Conservation (phyloP, 2,113 vertebrate genomes). For the Poeciliopsis prolifica region DNA sequence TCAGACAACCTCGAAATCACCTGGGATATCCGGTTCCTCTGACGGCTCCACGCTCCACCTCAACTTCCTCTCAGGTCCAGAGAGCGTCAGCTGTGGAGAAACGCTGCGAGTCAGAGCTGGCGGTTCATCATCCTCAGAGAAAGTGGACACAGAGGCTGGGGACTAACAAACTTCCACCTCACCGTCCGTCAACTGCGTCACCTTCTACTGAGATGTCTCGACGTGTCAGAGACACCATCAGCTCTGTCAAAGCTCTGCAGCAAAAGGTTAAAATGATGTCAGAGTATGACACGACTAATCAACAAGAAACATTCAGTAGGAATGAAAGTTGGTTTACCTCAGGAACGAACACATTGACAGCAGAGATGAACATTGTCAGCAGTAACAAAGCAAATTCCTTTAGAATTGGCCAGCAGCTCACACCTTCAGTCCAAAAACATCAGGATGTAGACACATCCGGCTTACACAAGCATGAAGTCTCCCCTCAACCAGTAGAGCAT, state of each 20-base stretch:
- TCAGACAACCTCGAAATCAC: conserved; percentile 49
- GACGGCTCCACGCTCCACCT: conserved; percentile 33
- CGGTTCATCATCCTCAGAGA: conserved; percentile 79
- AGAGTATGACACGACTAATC: conserved; percentile 46
- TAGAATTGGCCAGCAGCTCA: conserved; percentile 85
- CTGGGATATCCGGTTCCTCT: conserved; percentile 41
- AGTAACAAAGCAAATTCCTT: conserved; percentile 76
- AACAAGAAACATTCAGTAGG: conserved; percentile 30
- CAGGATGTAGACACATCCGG: conserved; percentile 70
- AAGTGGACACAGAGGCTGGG: conserved; percentile 74
- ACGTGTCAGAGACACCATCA: conserved; percentile 70
- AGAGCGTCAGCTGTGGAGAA: conserved; percentile 72
- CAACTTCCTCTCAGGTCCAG: conserved; percentile 65
- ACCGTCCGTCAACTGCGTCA: conserved; percentile 79
- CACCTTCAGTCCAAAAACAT: conserved; percentile 81
- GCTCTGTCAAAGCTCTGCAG: conserved; percentile 65
- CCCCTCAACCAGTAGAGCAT: conserved; percentile 70
- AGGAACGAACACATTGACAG: conserved; percentile 14
- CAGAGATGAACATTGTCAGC: conserved; percentile 18
- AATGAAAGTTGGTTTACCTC: conserved; percentile 32
- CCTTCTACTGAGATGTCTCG: conserved; percentile 73
- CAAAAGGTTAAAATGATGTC: conserved; percentile 69
- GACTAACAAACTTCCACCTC: conserved; percentile 65
- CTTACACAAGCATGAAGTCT: conserved; percentile 55
- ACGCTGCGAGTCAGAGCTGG: conserved; percentile 73